Evolutionary conservation across 1,140 invertebrate species (phyloP).

Genomic region (Drosophila auraria): DNA sequence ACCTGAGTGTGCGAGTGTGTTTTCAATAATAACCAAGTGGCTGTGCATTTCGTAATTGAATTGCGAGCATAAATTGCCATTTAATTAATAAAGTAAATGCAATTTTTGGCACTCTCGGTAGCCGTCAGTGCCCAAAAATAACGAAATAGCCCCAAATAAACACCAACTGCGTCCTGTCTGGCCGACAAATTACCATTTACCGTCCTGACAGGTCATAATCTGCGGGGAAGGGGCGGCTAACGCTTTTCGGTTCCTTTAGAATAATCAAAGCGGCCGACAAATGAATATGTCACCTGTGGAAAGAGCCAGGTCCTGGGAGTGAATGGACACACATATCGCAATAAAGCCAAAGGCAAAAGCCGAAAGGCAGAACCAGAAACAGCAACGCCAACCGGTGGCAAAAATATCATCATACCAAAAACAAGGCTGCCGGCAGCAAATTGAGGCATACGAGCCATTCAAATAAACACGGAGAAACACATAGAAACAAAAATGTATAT

Average conservation of each 20-base stretch:
- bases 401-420: constrained; percentile 31
- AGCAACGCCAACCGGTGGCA: constrained; percentile 18
- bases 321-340: constrained; percentile 6
- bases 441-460: constrained; percentile 57
- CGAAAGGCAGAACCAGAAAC: constrained; percentile 16
- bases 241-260: constrained; percentile 63
- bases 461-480: constrained; percentile 33
- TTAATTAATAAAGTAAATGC: constrained; percentile 81
- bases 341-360: constrained; percentile 26
- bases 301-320: constrained; percentile 24
- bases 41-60: constrained; percentile 60
- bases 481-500: constrained; percentile 15
- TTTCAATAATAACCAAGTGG: constrained; percentile 39
- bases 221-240: constrained; percentile 47
- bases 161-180: constrained; percentile 45
- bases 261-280: constrained; percentile 76
- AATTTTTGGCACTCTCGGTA: constrained; percentile 58
- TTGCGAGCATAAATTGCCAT: constrained; percentile 66
- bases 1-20: background rate
- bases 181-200: constrained; percentile 72
- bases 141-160: constrained; percentile 26
- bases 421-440: constrained; percentile 39
- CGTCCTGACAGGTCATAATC: constrained; percentile 37
- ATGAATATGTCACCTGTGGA: constrained; percentile 77
- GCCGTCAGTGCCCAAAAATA: constrained; percentile 10